These are phyloP conservation scores for Sternarchorhynchus goeldii DNA, from an alignment of 2,797 vertebrate species.

Conservation along the genomic window DNA sequence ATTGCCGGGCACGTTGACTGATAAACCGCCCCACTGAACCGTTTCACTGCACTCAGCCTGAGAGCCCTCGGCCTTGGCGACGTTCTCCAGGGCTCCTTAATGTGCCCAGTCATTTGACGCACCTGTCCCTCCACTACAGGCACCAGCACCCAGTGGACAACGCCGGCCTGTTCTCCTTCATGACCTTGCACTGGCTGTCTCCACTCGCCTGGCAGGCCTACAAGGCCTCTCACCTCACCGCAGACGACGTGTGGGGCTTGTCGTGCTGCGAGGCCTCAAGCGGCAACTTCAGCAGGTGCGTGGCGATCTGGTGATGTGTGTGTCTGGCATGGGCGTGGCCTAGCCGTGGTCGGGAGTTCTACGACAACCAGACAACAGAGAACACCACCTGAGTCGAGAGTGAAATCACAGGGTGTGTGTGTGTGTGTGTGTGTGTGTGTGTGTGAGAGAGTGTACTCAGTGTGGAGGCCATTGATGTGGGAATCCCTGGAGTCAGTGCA, in stretches of 20 bases:
- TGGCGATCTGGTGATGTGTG: background rate
- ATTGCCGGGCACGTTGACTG: constrained; percentile 62
- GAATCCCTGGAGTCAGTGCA: constrained; percentile 45
- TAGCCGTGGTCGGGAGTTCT: constrained; percentile 26
- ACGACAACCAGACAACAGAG: constrained; percentile 20
- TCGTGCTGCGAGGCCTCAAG: constrained; percentile 81
- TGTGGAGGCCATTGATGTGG: background rate
- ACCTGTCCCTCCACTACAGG: constrained; percentile 63
- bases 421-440: constrained; percentile 15
- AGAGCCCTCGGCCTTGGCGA: constrained; percentile 54
- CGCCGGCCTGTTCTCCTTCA: constrained; percentile 83
- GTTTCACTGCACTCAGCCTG: constrained; percentile 59
- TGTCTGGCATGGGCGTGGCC: background rate
- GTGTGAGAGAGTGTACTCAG: constrained; percentile 19
- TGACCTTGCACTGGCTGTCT: constrained; percentile 83
- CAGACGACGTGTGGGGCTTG: constrained; percentile 80
- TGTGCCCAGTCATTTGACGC: constrained; percentile 55
- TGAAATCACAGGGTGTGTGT: background rate
- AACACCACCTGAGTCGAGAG: constrained; percentile 26
- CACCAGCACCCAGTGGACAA: constrained; percentile 85
- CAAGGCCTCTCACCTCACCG: constrained; percentile 70
- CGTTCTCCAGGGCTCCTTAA: constrained; percentile 52
- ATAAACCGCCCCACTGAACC: constrained; percentile 62
- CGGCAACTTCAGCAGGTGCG: constrained; percentile 80
- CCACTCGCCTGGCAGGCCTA: constrained; percentile 78